A percentile compares a stretch with the other conserved stretches of the same genome.
Conservation (phyloP, 2,113 vertebrate genomes). For the Leptocoma aspasia region DNA sequence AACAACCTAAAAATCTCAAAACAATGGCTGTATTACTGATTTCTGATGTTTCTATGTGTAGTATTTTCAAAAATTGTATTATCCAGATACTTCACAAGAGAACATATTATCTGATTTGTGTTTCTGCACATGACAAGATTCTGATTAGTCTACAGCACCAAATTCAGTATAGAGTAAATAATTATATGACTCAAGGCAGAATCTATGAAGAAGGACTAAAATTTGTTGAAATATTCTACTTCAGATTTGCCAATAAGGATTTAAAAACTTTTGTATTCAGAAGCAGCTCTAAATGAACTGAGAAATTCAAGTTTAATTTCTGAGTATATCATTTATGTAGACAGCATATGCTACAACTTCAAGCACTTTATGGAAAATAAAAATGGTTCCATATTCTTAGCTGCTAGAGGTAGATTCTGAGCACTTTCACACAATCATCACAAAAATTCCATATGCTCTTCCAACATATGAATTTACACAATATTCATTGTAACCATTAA, state of each 20-base stretch:
- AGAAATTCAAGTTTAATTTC: background rate
- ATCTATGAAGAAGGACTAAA: background rate
- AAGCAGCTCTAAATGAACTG: background rate
- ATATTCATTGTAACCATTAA: background rate
- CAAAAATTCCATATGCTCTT: background rate
- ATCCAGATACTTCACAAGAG: background rate
- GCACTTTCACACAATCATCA: background rate
- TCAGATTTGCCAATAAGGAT: background rate
- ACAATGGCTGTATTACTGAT: background rate
- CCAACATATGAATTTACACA: fast-evolving
- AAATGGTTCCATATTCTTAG: background rate
- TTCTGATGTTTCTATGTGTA: background rate
- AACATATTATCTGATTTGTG: background rate
- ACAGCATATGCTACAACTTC: background rate
- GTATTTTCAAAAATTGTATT: background rate
- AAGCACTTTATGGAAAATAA: background rate
- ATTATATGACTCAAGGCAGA: background rate
- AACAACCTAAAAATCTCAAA: background rate
- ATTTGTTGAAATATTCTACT: background rate
- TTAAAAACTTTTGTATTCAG: background rate
- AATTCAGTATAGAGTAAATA: background rate
- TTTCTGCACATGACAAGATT: conserved; percentile 63
- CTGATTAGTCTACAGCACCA: background rate
- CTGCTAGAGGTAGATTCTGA: background rate
- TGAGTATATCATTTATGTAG: background rate